Evolutionary conservation across 1,140 invertebrate genomes (phyloP), one percentile per base, ranked within the genome.

Genomic region (Plodia interpunctella): DNA sequence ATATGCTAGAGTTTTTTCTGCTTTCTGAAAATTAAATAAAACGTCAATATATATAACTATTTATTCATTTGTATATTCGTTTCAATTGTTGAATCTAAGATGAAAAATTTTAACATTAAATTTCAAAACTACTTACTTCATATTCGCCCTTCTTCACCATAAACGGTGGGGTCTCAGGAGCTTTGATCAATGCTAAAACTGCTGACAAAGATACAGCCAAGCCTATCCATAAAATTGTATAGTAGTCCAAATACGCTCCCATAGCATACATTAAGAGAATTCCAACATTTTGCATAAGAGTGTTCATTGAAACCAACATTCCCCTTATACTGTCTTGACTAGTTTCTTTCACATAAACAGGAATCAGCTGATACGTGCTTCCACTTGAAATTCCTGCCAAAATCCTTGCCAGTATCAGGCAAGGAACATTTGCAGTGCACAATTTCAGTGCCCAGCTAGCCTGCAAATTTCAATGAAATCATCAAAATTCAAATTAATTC

Each of bases 191-290:
- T 10, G 56, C 17, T n/a, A 62, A 5, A n/a, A 61, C 2, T 0
- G 50, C 20, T 5, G 57, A 0, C 0, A 62, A 38, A 0, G 66
- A 62, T 0, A 68, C 11, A 8, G 32, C 28, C 2, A 59, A 13
- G 3, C 56, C 60, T n/a, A 65, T 49, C 66, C 66, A 68, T 2
- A 64, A 18, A 0, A 68, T 54, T 2, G 57, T 61, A 32, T 68
- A 55, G 84, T 89, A 93, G 38, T 85, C 73, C 10, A 91, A 32
- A 18, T 76, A 72, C 6, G 90, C 70, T 10, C 93, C 93, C 13
- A 92, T 59, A 4, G 89, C 75, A 66, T 92, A 94, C 15, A 88
- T 88, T 1, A 83, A 19, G 0, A 69, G n/a, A n/a, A 63, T 49
- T 8, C 70, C 70, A 3, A 63, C 18, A 32, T 64, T 69, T 44